These are phyloP conservation scores for Tarsius wallacei DNA, from an alignment of 2,797 vertebrate species.

Conservation along the genomic window DNA sequence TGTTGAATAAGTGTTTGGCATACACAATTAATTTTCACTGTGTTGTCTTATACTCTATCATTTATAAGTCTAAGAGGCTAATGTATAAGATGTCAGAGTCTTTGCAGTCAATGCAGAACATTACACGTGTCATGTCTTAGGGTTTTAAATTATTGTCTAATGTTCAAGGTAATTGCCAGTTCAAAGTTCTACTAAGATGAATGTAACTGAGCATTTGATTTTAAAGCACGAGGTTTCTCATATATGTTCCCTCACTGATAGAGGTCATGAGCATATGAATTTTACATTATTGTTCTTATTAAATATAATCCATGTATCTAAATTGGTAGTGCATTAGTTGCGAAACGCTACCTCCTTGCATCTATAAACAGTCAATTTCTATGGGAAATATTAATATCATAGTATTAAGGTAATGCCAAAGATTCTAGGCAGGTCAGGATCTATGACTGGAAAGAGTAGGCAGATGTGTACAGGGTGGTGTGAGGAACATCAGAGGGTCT, in stretches of 20 bases:
- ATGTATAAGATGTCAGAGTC: slow-evolving; percentile 35
- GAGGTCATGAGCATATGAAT: neutral
- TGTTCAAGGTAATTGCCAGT: slow-evolving; percentile 55
- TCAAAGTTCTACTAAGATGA: neutral
- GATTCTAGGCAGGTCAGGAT: neutral
- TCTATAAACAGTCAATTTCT: neutral
- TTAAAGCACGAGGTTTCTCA: neutral
- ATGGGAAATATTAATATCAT: neutral
- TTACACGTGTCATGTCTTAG: neutral
- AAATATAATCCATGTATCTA: neutral
- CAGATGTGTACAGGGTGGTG: rapidly evolving
- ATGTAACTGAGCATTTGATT: neutral
- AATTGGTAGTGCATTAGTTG: neutral
- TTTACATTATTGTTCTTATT: neutral
- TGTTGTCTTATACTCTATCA: slow-evolving; percentile 73
- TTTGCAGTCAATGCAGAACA: neutral
- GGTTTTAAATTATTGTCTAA: slow-evolving; percentile 35
- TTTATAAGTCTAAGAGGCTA: slow-evolving; percentile 68
- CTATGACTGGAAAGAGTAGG: neutral
- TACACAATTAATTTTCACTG: slow-evolving; percentile 89
- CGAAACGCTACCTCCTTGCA: neutral
- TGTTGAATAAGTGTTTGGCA: slow-evolving; percentile 90
- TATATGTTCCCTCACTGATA: neutral
- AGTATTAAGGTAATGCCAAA: neutral
- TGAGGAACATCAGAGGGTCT: neutral